Evolutionary conservation across 1,140 invertebrate genomes (phyloP), one percentile per base, ranked within the genome.

Genomic region (Ostrea edulis): DNA sequence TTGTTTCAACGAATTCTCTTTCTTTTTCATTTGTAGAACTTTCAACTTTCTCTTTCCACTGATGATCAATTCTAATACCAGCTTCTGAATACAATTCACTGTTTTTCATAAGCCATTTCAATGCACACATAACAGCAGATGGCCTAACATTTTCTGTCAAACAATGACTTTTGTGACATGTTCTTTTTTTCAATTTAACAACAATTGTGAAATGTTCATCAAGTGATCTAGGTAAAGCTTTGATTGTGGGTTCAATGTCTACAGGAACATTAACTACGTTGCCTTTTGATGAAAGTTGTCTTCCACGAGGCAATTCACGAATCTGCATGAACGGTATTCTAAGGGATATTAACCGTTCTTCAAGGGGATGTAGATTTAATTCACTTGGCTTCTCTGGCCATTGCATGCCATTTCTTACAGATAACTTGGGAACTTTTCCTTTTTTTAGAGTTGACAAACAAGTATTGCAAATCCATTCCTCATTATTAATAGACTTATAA

Each of bases 241-340:
- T 51, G 9, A 89, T 51, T 25, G 88, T 89, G 25, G 9, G 17
- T 22, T 65, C 68, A 7, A 89, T 82, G 83, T 90, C 65, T 20
- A 65, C 22, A 20, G 89, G 86, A 3, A 89, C 87, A 89, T 90
- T 90, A 52, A 90, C 89, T 44, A 90, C 86, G 87, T 90, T 90
- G 25, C 89, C 86, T 54, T 77, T 55, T 0, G 86, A 12, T 51
- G 81, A 77, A 3, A 68, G 20, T 44, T 90, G 86, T 22, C 65
- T 29, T n/a, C 87, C 89, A 35, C 87, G 68, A n/a, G 89, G 89
- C 44, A 89, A 52, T 81, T 90, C 87, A 68, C 77, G 53, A n/a
- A 90, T 12, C 65, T 86, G 86, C 89, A 90, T 90, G 84, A 91
- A 92, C 14, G 91, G 91, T 11, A 92, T 87, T n/a, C 90, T 2